Base-by-base conservation (phyloP, 92 coral and sea anemone species). In the Pocillopora meandrina region DNA sequence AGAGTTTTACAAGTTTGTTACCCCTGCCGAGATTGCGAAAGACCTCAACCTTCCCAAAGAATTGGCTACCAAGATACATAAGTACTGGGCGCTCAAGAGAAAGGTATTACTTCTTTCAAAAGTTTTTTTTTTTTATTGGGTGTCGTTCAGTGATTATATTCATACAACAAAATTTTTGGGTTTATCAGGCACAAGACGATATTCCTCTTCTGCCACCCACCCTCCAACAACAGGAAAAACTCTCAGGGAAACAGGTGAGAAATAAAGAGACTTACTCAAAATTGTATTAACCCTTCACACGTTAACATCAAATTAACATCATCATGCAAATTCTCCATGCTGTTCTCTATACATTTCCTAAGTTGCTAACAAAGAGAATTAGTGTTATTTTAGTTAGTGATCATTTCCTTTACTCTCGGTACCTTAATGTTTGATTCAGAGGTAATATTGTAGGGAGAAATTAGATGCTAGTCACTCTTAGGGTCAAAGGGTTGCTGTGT, bases 41-140 rank as follows among this genome's bases (percentile, higher is more conserved):
- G 98, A 95, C 71, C 88, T 96, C 49, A 89, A 86, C 62, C 71
- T 95, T 35, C 94, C 93, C 47, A 92, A 83, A 80, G 99, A 96
- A 79, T 89, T 95, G 18, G 92, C 93, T 20, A 65, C 86, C 2
- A 91, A 89, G 68, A 92, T 96, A 55, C 95, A 95, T 84, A 89
- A 94, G 81, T 96, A 65, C 78, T 96, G 99, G 99, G 92, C 97
- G 14, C 98, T 96, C 15, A 96, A 96, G 85, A 91, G 99, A 87
- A 96, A 96, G 97, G 98, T 96, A 72, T 35, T 20, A 34, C 60
- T 61, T 12, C 10, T 21, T 19, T 59, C 77, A 14, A 16, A 36
- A 35, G 76, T 0, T 56, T 36, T 14, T 66, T 66, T 12, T 33
- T 14, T 13, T 2, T 2, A 1, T 11, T 3, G 12, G 52, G 18